Evolutionary conservation across 2,113 vertebrate genomes (phyloP).

Genomic region (Rhombomys opimus): DNA sequence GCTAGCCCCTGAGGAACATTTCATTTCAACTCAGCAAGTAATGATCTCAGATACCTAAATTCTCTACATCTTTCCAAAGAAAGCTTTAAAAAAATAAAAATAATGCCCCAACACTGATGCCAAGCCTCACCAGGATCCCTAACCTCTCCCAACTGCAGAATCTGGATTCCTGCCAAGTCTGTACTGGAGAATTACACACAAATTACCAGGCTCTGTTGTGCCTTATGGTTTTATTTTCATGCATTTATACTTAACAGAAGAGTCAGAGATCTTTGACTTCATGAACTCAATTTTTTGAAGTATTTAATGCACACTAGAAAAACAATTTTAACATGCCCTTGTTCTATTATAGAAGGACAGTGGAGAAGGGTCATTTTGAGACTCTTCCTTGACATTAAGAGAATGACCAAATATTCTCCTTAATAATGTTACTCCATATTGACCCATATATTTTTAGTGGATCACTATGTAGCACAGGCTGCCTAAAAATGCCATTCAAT

Average conservation of each 20-base stretch:
- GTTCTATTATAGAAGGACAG: not conserved
- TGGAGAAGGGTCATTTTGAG: not conserved
- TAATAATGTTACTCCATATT: not conserved
- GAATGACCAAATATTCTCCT: conserved; percentile 38
- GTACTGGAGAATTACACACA: not conserved
- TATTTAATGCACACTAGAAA: conserved; percentile 24
- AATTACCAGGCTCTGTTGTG: conserved; percentile 16
- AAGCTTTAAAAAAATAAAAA: conserved; percentile 15
- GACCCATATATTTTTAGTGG: not conserved
- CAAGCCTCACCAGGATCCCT: conserved; percentile 47
- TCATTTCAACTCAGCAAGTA: conserved; percentile 48
- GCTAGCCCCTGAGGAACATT: not conserved
- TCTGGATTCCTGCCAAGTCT: conserved; percentile 41
- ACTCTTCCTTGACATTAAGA: not conserved
- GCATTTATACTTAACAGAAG: conserved; percentile 51
- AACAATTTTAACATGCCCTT: not conserved
- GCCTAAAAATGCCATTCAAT: not conserved
- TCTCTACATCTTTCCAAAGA: conserved; percentile 27
- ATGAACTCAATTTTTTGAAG: not conserved
- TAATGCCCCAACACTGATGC: not conserved
- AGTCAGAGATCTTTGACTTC: conserved; percentile 37
- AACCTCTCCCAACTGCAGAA: conserved; percentile 53
- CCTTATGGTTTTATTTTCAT: conserved; percentile 57
- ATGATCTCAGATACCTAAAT: conserved; percentile 23
- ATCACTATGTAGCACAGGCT: not conserved